These are phyloP conservation scores for Morbakka virulenta DNA, from an alignment of 30 jellyfish, hydroid and myxozoan genomes.

Conservation along the genomic window DNA sequence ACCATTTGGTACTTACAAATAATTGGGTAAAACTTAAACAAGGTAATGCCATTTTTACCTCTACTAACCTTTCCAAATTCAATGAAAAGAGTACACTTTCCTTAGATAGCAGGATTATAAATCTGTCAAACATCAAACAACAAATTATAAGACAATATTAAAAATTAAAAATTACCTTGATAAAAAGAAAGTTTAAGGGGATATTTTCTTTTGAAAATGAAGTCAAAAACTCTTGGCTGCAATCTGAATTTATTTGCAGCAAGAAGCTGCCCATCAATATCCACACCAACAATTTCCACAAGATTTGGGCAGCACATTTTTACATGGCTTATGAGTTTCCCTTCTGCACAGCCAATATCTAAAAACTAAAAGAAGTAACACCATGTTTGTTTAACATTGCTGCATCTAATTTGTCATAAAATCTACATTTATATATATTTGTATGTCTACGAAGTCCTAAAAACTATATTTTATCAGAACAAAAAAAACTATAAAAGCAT, in stretches of 20 bases:
- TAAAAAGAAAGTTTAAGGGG: conserved; percentile 75
- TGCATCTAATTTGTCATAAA: too few species aligned
- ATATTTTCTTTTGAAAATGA: conserved; percentile 40
- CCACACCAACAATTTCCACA: conserved; percentile 84
- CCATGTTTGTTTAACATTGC: neutral
- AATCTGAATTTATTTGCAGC: conserved; percentile 36
- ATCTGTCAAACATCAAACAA: too few species aligned
- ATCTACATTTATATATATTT: too few species aligned
- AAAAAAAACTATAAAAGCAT: too few species aligned
- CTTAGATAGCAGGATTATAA: too few species aligned
- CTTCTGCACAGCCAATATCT: conserved; percentile 97
- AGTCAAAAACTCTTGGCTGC: conserved; percentile 73
- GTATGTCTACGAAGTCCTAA: too few species aligned
- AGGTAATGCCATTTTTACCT: neutral
- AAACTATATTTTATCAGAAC: too few species aligned
- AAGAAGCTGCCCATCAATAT: conserved; percentile 62
- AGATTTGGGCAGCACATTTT: conserved; percentile 65
- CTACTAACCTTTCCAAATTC: neutral
- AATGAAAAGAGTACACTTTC: neutral
- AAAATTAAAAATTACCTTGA: conserved; percentile 47
- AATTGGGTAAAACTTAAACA: neutral
- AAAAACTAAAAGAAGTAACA: conserved; percentile 35
- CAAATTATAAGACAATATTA: neutral
- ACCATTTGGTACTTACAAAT: too few species aligned
- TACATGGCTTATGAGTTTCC: conserved; percentile 54